Percentiles rank a stretch among this genome's conserved stretches.
These are phyloP conservation scores for Luperina testacea DNA, from an alignment of 2,888 invertebrate species.

Conservation along the genomic window DNA sequence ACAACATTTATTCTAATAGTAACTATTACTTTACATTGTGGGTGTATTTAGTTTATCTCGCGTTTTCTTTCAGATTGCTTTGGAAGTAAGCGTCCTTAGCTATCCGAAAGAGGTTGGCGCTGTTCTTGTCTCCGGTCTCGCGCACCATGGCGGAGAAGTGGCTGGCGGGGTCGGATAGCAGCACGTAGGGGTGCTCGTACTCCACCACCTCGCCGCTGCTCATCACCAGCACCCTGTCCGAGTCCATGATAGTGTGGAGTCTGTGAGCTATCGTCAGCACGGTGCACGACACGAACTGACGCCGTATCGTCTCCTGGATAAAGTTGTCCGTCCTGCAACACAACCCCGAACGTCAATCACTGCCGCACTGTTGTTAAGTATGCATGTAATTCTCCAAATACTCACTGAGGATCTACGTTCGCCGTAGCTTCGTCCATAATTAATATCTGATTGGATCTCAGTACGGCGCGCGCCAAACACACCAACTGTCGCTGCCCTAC, in stretches of 20 bases:
- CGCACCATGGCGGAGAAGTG: conserved; percentile 90
- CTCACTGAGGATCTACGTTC: conserved; percentile 95
- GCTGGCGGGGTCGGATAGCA: conserved; percentile 88
- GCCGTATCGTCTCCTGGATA: conserved; percentile 95
- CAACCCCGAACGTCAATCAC: conserved; percentile 28
- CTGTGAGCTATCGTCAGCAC: conserved; percentile 97
- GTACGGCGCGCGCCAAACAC: conserved; percentile 96
- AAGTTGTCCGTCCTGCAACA: conserved; percentile 92
- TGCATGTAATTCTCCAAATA: conserved; percentile 47
- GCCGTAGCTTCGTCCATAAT: conserved; percentile 98
- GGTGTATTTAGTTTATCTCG: conserved; percentile 67
- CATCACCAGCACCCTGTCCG: conserved; percentile 93
- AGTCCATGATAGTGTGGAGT: conserved; percentile 97
- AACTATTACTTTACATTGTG: conserved; percentile 4
- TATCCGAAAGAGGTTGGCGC: conserved; percentile 83
- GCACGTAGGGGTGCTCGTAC: conserved; percentile 91
- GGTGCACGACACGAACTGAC: conserved; percentile 94
- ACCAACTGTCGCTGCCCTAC: conserved; percentile 97
- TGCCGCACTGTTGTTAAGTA: conserved; percentile 7
- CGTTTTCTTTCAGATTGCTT: conserved; percentile 79
- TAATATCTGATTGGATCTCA: conserved; percentile 95
- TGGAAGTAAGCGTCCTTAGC: conserved; percentile 86
- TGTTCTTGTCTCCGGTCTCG: conserved; percentile 91
- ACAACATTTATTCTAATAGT: conserved; percentile 34
- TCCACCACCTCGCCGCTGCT: conserved; percentile 91